Percentiles rank a stretch among this genome's conserved stretches.
These are phyloP conservation scores for Dinoponera quadriceps DNA, from an alignment of 1,140 invertebrate species.

Conservation along the genomic window DNA sequence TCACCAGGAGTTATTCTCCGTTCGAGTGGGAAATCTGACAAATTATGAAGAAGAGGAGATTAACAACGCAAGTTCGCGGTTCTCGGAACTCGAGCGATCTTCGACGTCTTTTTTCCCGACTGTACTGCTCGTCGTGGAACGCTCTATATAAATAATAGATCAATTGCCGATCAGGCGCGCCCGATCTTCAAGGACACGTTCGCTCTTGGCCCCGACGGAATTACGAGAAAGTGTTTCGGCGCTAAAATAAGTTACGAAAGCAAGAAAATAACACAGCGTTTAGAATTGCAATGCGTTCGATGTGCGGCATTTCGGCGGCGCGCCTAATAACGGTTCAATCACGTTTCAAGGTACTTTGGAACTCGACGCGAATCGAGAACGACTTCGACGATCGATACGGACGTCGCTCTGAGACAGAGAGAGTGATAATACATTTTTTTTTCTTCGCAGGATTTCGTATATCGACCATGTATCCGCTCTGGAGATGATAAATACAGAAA, in stretches of 20 bases:
- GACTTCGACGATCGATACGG: slow-evolving; percentile 9
- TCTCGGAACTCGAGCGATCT: too few species aligned
- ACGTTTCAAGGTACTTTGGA: slow-evolving; percentile 11
- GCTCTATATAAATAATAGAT: slow-evolving; percentile 42
- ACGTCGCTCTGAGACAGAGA: slow-evolving; percentile 6
- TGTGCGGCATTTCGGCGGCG: neutral
- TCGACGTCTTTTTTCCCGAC: neutral
- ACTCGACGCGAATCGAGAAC: too few species aligned
- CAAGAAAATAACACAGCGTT: slow-evolving; percentile 15
- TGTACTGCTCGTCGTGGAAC: neutral
- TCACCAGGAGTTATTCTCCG: too few species aligned
- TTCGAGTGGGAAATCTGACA: too few species aligned
- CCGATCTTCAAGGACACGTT: neutral
- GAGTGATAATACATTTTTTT: slow-evolving; percentile 13
- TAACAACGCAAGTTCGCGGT: too few species aligned
- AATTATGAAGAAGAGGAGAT: too few species aligned
- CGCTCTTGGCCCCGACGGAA: neutral
- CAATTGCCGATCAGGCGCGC: neutral
- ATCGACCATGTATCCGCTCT: too few species aligned
- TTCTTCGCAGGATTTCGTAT: neutral
- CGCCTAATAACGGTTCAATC: too few species aligned
- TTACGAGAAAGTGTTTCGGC: slow-evolving; percentile 2
- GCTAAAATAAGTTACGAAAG: slow-evolving; percentile 37
- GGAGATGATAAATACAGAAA: neutral
- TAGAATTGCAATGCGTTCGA: slow-evolving; percentile 47